Evolutionary conservation across 1,140 invertebrate species (phyloP).

Genomic region (Cydia splendana): DNA sequence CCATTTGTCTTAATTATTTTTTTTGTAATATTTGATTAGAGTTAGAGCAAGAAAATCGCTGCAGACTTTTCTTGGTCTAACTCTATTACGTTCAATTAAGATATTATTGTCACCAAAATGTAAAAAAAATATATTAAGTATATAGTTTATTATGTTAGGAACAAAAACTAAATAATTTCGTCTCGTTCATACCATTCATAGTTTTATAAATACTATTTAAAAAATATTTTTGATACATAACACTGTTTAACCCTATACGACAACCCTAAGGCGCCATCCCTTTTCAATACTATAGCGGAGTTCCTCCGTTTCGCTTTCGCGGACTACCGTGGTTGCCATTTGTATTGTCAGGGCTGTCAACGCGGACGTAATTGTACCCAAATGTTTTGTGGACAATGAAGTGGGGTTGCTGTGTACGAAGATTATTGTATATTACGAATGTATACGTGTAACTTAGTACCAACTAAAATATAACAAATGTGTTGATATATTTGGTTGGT

Average conservation of each 20-base stretch:
- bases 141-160: not conserved
- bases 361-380: not conserved
- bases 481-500: no score
- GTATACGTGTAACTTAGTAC: no score
- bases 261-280: not conserved
- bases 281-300: not conserved
- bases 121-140: not conserved
- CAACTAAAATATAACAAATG: no score
- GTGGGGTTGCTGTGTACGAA: not conserved
- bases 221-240: not conserved
- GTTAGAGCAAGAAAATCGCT: no score
- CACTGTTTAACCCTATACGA: not conserved
- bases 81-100: no score
- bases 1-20: no score
- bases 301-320: not conserved
- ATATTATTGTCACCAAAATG: no score
- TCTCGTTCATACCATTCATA: not conserved
- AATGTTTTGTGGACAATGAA: not conserved
- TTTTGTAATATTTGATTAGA: no score
- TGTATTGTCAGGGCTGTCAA: not conserved
- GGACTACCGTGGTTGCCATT: not conserved
- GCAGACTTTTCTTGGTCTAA: no score
- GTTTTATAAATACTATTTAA: not conserved
- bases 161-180: not conserved
- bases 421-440: not conserved